These are phyloP conservation scores for Danaus melanippus DNA, from an alignment of 1,140 invertebrate genomes.

Conservation along the genomic window DNA sequence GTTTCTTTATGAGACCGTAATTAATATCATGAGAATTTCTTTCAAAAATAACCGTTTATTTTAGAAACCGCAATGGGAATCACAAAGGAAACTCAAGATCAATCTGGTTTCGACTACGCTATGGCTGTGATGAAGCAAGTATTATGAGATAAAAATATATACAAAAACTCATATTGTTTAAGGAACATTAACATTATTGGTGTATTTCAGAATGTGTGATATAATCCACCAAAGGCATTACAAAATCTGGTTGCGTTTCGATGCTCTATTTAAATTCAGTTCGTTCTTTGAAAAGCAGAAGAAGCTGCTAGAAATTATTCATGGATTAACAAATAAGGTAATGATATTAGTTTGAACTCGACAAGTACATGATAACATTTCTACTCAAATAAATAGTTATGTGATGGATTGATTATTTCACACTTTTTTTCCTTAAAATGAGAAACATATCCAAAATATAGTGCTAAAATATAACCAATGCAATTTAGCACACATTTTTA, in stretches of 20 bases:
- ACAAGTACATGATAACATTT: not conserved
- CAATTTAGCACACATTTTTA: not conserved
- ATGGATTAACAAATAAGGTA: constrained; percentile 76
- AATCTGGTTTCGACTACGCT: constrained; percentile 79
- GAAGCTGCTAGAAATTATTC: constrained; percentile 75
- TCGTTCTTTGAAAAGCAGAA: constrained; percentile 74
- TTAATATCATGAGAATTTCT: no score
- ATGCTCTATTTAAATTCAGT: constrained; percentile 75
- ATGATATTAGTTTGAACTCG: not conserved
- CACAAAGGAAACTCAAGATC: constrained; percentile 74
- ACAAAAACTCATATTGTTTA: no score
- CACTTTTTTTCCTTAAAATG: no score
- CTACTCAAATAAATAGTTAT: no score
- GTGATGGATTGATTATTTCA: no score
- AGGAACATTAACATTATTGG: no score
- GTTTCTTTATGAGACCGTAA: no score
- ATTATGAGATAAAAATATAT: constrained; percentile 10
- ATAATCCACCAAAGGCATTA: constrained; percentile 79
- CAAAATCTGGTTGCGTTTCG: constrained; percentile 74
- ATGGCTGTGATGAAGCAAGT: constrained; percentile 80
- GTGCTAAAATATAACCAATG: no score
- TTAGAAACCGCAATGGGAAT: constrained; percentile 82
- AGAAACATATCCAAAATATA: no score
- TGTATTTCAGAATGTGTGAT: constrained; percentile 77
- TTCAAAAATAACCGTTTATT: constrained; percentile 13